A percentile compares a stretch with the other conserved stretches of the same genome.
Evolutionary conservation across 2,888 invertebrate species (phyloP).

Genomic region (Polydrusus tereticollis): DNA sequence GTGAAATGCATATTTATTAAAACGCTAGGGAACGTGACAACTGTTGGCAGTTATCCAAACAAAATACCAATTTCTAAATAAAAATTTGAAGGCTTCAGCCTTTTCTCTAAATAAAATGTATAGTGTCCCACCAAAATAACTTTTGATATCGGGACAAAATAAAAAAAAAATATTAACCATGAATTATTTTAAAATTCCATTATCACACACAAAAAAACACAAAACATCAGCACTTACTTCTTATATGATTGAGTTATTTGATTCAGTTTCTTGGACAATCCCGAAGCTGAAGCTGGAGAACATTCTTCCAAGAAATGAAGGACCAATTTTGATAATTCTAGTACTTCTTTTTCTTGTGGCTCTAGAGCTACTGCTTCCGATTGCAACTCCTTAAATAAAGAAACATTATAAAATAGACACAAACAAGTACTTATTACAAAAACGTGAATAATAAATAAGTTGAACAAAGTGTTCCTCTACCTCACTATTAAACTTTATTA

Average conservation of each 20-base stretch:
- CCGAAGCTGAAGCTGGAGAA: slow-evolving; percentile 77
- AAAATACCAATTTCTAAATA: slow-evolving; percentile 35
- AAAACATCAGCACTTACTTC: slow-evolving; percentile 68
- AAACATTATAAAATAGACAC: too few relatives aligned
- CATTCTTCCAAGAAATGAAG: slow-evolving; percentile 78
- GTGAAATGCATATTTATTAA: slow-evolving; percentile 39
- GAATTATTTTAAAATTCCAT: neutral
- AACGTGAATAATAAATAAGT: too few relatives aligned
- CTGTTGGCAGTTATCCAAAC: slow-evolving; percentile 35
- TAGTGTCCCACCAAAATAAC: neutral
- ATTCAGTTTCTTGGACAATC: slow-evolving; percentile 77
- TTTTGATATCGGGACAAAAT: too few relatives aligned
- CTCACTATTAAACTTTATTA: too few relatives aligned
- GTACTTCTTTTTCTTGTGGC: slow-evolving; percentile 77
- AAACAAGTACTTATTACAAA: too few relatives aligned
- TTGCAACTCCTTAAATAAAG: slow-evolving; percentile 75
- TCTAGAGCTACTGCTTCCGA: slow-evolving; percentile 79
- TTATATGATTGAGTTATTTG: slow-evolving; percentile 79
- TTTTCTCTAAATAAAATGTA: slow-evolving; percentile 21
- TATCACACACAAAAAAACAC: neutral
- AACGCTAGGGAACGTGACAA: slow-evolving; percentile 25
- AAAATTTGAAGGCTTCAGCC: slow-evolving; percentile 36
- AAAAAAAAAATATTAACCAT: neutral
- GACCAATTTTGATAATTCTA: slow-evolving; percentile 78
- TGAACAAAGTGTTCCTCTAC: too few relatives aligned